Evolutionary conservation across 2,113 vertebrate species (phyloP).

Genomic region (Gambusia holbrooki): DNA sequence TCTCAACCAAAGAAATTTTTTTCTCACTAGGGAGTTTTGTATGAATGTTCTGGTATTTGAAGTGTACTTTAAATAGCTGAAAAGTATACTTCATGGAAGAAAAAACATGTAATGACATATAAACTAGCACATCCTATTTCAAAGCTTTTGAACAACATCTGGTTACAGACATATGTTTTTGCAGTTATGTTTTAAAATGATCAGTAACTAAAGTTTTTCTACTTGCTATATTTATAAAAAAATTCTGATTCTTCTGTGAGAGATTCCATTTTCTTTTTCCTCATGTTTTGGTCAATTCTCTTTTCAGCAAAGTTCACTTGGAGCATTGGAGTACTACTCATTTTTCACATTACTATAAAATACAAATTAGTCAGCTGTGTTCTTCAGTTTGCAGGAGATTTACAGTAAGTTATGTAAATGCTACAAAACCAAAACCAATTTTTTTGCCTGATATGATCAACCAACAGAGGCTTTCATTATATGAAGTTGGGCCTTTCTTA

Average conservation of each 20-base stretch:
- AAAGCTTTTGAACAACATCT: background rate
- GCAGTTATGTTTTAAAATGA: no score
- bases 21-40: slow-evolving; percentile 1
- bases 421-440: background rate
- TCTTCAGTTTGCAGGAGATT: no score
- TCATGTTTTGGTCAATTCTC: background rate
- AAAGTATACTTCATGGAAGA: background rate
- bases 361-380: no score
- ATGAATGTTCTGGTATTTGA: slow-evolving; percentile 5
- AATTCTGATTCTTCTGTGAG: background rate
- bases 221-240: background rate
- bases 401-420: no score
- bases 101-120: background rate
- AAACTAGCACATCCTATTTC: background rate
- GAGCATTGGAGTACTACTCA: no score
- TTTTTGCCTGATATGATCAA: background rate
- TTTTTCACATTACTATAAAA: no score
- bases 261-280: background rate
- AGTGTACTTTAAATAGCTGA: background rate
- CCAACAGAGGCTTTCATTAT: background rate
- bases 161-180: background rate
- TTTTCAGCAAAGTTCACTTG: no score
- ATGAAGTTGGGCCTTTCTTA: background rate
- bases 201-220: background rate
- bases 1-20: slow-evolving; percentile 1